These are phyloP conservation scores for Sturnus vulgaris DNA, from an alignment of 2,113 vertebrate genomes.

Conservation along the genomic window DNA sequence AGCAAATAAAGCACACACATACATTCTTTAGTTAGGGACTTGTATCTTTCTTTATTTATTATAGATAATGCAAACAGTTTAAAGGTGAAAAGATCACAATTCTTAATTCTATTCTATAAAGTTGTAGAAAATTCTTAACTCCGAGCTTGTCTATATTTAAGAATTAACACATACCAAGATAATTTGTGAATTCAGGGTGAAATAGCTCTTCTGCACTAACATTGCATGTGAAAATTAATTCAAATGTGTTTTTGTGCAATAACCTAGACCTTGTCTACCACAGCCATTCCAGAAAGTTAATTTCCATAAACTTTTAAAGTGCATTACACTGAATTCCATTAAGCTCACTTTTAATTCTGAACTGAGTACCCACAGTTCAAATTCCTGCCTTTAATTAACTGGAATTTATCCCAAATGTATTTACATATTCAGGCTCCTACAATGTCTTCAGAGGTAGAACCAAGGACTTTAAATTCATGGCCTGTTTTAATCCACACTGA, in stretches of 20 bases:
- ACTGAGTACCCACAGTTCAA: not conserved
- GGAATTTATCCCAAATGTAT: conserved; percentile 19
- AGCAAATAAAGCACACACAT: not conserved
- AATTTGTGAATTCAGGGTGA: not conserved
- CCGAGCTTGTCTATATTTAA: not conserved
- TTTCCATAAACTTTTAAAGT: conserved; percentile 5
- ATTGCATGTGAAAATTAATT: conserved; percentile 21
- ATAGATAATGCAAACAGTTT: not conserved
- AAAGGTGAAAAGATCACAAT: not conserved
- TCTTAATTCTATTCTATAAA: not conserved
- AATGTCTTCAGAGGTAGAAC: not conserved
- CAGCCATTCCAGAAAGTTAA: not conserved
- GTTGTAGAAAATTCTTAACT: not conserved
- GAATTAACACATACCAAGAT: not conserved
- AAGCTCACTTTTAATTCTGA: conserved; percentile 14
- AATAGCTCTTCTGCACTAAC: not conserved
- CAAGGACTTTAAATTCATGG: not conserved
- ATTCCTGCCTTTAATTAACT: conserved; percentile 2
- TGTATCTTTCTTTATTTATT: not conserved
- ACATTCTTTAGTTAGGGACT: not conserved
- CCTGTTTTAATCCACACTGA: not conserved
- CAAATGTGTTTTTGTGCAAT: not conserved
- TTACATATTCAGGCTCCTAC: not conserved
- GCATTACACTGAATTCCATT: conserved; percentile 22
- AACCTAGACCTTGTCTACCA: not conserved